phyloP scores from a whole-genome alignment of 2,113 vertebrate genomes.

The Callospermophilus lateralis region DNA sequence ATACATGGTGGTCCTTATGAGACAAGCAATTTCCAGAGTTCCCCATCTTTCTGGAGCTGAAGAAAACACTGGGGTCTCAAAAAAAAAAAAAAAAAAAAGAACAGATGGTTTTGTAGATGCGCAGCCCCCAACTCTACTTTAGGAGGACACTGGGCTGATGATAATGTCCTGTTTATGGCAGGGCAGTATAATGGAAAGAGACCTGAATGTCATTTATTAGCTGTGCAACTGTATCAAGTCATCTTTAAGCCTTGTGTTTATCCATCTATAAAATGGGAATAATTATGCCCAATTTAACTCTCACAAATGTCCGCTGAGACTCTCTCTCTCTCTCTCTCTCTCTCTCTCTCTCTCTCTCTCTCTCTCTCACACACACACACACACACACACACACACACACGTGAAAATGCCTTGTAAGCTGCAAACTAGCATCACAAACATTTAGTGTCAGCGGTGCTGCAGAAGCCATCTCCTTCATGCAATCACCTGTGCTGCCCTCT shows the following conservation, averaged over 20 bases:
- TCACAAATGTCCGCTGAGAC: neutral
- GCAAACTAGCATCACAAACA: neutral
- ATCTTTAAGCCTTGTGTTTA: constrained; percentile 1
- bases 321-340: too few species aligned
- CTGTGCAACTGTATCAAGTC: neutral
- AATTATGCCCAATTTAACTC: neutral
- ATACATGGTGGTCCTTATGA: neutral
- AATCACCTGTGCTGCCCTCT: constrained; percentile 71
- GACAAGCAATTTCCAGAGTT: neutral
- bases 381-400: neutral
- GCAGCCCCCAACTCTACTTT: neutral
- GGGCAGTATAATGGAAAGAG: neutral
- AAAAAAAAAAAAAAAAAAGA: neutral
- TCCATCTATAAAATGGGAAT: constrained; percentile 21
- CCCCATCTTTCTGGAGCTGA: neutral
- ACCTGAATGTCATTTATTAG: neutral
- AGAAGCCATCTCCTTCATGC: neutral
- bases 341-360: too few species aligned
- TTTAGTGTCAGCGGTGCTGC: neutral
- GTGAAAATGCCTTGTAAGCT: neutral
- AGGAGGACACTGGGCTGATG: neutral
- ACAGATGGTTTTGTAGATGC: neutral
- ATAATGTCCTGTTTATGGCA: neutral
- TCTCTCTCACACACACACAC: too few species aligned
- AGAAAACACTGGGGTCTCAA: too few species aligned